Percentiles rank a stretch among this genome's conserved stretches.
Evolutionary conservation across 2,888 invertebrate genomes (phyloP).

Genomic region (Phyto melanocephala): DNA sequence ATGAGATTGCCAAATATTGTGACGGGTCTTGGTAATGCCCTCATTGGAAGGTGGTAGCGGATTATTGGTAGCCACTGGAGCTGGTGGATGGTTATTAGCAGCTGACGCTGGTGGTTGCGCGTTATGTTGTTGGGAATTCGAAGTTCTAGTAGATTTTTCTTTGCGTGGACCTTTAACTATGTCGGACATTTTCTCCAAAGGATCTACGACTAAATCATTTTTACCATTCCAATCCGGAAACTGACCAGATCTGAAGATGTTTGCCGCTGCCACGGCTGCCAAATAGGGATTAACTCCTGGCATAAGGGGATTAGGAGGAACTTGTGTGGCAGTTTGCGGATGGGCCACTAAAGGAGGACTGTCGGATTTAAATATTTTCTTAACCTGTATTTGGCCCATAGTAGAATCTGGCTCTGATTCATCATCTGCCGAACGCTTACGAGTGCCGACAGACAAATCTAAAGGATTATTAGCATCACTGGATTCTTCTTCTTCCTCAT

Average conservation of each 20-base stretch:
- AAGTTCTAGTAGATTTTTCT: conserved; percentile 78
- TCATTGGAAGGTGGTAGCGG: conserved; percentile 67
- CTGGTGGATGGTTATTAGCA: conserved; percentile 74
- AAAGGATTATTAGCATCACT: conserved; percentile 82
- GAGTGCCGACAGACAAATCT: conserved; percentile 88
- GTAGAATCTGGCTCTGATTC: conserved; percentile 68
- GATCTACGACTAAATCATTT: conserved; percentile 89
- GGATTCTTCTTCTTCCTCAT: conserved; percentile 83
- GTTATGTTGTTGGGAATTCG: conserved; percentile 35
- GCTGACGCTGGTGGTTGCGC: conserved; percentile 70
- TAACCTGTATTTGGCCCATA: conserved; percentile 79
- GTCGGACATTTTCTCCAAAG: conserved; percentile 94
- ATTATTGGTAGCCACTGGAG: conserved; percentile 74
- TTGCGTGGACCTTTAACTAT: conserved; percentile 87
- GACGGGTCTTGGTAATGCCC: conserved; percentile 82
- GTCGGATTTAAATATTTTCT: conserved; percentile 74
- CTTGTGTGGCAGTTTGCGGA: conserved; percentile 82
- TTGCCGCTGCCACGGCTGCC: conserved; percentile 88
- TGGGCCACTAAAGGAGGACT: conserved; percentile 82
- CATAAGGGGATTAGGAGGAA: conserved; percentile 87
- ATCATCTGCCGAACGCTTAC: conserved; percentile 84
- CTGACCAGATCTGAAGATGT: conserved; percentile 86
- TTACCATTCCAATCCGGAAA: conserved; percentile 86
- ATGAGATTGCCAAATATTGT: conserved; percentile 97
- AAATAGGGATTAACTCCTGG: conserved; percentile 90